These are phyloP conservation scores for Excalfactoria chinensis DNA, from an alignment of 2,113 vertebrate genomes.

Conservation along the genomic window DNA sequence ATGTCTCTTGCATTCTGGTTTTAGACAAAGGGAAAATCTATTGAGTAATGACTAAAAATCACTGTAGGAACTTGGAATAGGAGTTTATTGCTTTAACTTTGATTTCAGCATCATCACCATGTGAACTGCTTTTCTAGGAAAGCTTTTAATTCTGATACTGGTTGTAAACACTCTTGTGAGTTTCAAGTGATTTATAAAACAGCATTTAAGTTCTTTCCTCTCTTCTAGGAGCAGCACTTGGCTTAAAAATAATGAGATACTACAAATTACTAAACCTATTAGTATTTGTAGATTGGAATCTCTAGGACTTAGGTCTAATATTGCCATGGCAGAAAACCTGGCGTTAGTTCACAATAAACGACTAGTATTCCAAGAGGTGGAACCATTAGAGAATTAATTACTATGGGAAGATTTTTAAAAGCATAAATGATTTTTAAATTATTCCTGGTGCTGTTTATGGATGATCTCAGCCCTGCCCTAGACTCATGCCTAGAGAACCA, in stretches of 20 bases:
- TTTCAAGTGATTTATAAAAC: background rate
- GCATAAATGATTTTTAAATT: background rate
- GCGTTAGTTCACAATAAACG: background rate
- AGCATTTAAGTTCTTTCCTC: background rate
- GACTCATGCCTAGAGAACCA: background rate
- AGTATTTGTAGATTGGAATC: background rate
- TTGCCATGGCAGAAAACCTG: background rate
- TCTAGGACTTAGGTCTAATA: background rate
- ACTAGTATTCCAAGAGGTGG: background rate
- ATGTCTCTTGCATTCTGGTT: background rate
- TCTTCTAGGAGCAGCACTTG: background rate
- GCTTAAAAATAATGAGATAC: background rate
- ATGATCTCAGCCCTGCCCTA: background rate
- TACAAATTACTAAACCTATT: conserved; percentile 27
- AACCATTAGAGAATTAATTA: background rate
- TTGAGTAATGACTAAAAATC: background rate
- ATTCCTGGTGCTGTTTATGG: background rate
- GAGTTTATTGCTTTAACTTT: background rate
- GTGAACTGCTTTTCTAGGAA: background rate
- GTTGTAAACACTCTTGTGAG: background rate
- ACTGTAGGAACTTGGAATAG: background rate
- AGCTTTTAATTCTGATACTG: background rate
- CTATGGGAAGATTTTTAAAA: background rate
- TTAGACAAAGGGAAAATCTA: background rate
- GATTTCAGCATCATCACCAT: rapidly evolving